Evolutionary conservation across 2,888 invertebrate species (phyloP), one percentile per base, ranked within the genome.

Genomic region (Drosophila meridiana): DNA sequence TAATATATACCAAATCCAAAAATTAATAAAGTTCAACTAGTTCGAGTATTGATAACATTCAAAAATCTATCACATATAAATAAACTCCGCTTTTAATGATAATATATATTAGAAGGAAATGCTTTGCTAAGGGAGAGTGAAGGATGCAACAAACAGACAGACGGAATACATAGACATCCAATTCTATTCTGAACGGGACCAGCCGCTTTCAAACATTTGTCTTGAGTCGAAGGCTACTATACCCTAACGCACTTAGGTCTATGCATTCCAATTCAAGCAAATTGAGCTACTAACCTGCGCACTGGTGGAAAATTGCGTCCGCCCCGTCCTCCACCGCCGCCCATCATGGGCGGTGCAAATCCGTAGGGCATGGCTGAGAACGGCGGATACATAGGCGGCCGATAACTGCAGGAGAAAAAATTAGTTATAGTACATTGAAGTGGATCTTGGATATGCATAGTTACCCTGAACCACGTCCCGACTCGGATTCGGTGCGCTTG

Each of bases 341-440:
- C 94, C 76, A 93, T 88, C 85, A 94, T 93, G 11, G 94, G 94
- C 58, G 94, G 94, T 34, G 93, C 94, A 85, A 94, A 95, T 6
- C 93, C 91, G 50, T 92, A 92, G 63, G 94, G 94, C 47, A 94
- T 93, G 0, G 93, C 93, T 42, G 93, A 92, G 77, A 83, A 94
- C 77, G 87, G 93, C 87, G 86, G 93, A 80, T 92, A 92, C 89
- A 90, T 83, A 9, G 89, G 90, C 36, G 87, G 81, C 4, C 93
- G 86, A 70, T 91, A 93, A n/a, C 93, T 92, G 40, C 20, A 38
- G 28, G 32, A 4, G 5, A 8, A 14, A 28, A 4, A 11, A 6
- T 11, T 0, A 34, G 6, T 30, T 9, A 4, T 3, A 4, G 0
- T 32, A 8, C 9, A 2, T 30, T 1, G 2, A 47, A 14, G 4